phyloP scores from a whole-genome alignment of 2,888 invertebrate species.

The Lasioglossum villosulum region DNA sequence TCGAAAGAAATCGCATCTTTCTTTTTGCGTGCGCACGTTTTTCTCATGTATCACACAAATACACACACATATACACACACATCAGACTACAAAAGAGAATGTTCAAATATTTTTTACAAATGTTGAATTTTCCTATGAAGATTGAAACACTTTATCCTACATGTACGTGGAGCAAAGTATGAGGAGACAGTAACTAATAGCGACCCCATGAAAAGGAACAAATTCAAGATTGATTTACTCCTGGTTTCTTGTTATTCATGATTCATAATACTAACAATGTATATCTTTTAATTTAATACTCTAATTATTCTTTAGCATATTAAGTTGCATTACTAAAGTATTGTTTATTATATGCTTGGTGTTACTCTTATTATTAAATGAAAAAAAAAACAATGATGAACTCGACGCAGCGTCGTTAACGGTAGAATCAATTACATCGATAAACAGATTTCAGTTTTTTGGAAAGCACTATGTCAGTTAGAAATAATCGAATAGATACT shows the following conservation, averaged over 20 bases:
- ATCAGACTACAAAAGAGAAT: conserved; percentile 39
- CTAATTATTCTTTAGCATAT: conserved; percentile 74
- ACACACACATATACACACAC: background rate
- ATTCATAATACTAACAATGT: conserved; percentile 76
- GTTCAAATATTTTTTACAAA: conserved; percentile 63
- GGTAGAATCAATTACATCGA: conserved; percentile 48
- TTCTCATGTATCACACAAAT: conserved; percentile 47
- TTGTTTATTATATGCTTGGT: conserved; percentile 68
- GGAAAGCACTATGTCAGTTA: conserved; percentile 50
- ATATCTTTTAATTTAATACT: conserved; percentile 80
- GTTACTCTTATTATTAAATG: conserved; percentile 59
- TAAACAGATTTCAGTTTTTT: conserved; percentile 59
- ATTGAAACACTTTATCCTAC: conserved; percentile 25
- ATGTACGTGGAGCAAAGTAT: conserved; percentile 6
- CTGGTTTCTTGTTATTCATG: conserved; percentile 71
- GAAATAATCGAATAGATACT: conserved; percentile 54
- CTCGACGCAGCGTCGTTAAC: conserved; percentile 51
- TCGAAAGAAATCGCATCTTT: conserved; percentile 54
- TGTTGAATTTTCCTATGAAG: conserved; percentile 43
- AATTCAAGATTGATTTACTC: conserved; percentile 60
- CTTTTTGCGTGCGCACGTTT: conserved; percentile 53
- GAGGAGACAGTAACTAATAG: conserved; percentile 26
- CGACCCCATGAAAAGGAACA: conserved; percentile 28
- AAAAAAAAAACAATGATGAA: conserved; percentile 13
- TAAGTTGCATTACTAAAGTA: conserved; percentile 74